Base-by-base conservation (phyloP, 2,888 invertebrate genomes). In the Campoplex nolae region DNA sequence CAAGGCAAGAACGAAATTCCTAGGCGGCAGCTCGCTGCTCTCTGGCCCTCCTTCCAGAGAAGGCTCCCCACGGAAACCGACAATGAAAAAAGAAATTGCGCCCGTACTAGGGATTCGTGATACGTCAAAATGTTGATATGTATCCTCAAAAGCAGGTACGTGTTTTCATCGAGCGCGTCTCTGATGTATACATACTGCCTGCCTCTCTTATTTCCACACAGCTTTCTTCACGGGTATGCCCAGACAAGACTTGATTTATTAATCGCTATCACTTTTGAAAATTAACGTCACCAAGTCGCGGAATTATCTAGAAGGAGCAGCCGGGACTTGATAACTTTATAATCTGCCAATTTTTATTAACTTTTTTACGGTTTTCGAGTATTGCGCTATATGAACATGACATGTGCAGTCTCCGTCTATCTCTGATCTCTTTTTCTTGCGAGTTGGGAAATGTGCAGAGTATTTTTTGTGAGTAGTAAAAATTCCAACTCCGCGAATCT, bases 391-490 rank as follows among this genome's bases (percentile, higher is more conserved):
- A 23, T 23, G 38, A 38, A 73, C 65, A 73, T 11, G 13, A 81
- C 38, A 4, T 4, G 6, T 1, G 38, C 38, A 6, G 38, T 38
- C 38, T 38, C 38, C 38, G 6, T 38, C 38, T 38, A 38, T 38
- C 3, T 38, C 6, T 38, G 38, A 38, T 38, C 38, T 38, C 38
- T 38, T 38, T 9, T 7, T 9, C 76, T 32, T 62, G 13, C 13
- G 6, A 90, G 88, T 89, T 89, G 83, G 86, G 84, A 88, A 89
- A 90, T 90, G 88, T 89, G 86, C 89, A 73, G 87, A 89, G 89
- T 90, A 87, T 86, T 85, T 88, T 48, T 80, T 89, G 3, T 85
- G 83, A 23, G 23, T 89, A 87, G 83, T 87, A 88, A 76, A 90
- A 89, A 89, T 90, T 90, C 90, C 90, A 88, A 89, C 88, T 87